Evolutionary conservation across 1,140 invertebrate species (phyloP), one percentile per base, ranked within the genome.

Genomic region (Lasioglossum baleicum): DNA sequence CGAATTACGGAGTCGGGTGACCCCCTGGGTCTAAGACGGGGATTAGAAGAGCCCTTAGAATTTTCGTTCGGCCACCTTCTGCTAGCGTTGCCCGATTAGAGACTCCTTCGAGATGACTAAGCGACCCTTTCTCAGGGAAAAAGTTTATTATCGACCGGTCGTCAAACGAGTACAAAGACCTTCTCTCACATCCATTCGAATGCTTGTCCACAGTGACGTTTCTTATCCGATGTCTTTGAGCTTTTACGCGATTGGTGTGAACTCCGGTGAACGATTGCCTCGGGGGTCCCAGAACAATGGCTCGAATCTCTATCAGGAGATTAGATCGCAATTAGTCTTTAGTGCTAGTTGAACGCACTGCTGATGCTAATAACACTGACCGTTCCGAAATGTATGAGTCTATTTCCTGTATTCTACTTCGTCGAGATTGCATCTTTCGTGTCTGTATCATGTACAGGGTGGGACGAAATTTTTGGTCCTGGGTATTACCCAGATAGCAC

Each of bases 11-110:
- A 60, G 42, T 48, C 40, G 7, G 13, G 20, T 4, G 44, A 44
- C n/a, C 22, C 51, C 22, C 51, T 48, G 60, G 68, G 53, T 44
- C 26, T 11, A 35, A 72, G 11, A 72, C 51, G 35, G 65, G 56
- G 77, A 80, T 88, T 88, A 88, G 86, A 82, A 67, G 83, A 89
- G 80, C 81, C 85, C 87, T 84, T 84, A 89, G 82, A 86, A 80
- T 81, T 70, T 83, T 88, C 63, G 69, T 77, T 60, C 64, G 56
- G 26, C 48, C 67, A 35, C 44, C 44, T 65, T 17, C 35, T 64
- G 67, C 31, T 20, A 51, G 31, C 51, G 53, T 10, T n/a, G n/a
- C 42, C 35, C 58, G 42, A 65, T 35, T 68, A 68, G 44, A 17
- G 44, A 13, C 48, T 51, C 42, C 17, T 69, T 11, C 1, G n/a